These are phyloP conservation scores for Zingel zingel DNA, from an alignment of 2,113 vertebrate species.

Conservation along the genomic window DNA sequence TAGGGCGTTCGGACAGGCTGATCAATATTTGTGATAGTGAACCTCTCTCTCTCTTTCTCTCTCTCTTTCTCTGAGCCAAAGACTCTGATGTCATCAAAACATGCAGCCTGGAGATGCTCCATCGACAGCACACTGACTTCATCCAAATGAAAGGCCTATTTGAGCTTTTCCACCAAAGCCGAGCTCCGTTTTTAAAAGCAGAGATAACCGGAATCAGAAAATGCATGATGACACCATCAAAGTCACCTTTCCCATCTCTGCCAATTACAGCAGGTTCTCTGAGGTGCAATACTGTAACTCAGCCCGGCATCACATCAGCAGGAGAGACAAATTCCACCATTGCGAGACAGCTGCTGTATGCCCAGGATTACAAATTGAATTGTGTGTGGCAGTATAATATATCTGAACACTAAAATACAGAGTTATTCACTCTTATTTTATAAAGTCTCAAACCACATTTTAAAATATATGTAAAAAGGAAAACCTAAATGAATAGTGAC, in stretches of 20 bases:
- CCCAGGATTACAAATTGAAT: conserved; percentile 53
- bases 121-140: conserved; percentile 39
- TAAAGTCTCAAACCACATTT: conserved; percentile 47
- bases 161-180: conserved; percentile 34
- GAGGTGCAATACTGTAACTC: conserved; percentile 59
- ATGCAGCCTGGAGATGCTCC: conserved; percentile 31
- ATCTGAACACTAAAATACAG: conserved; percentile 48
- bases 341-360: conserved; percentile 57
- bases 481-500: conserved; percentile 35
- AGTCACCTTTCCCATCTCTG: conserved; percentile 72
- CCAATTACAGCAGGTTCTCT: conserved; percentile 65
- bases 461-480: conserved; percentile 43
- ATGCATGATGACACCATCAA: conserved; percentile 51
- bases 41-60: conserved; percentile 27
- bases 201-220: conserved; percentile 63
- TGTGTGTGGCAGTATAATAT: conserved; percentile 42
- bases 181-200: conserved; percentile 48
- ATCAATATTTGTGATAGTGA: conserved; percentile 65
- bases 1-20: conserved; percentile 26
- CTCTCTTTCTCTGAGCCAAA: conserved; percentile 10
- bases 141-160: conserved; percentile 31
- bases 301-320: conserved; percentile 56
- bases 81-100: conserved; percentile 57
- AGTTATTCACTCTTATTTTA: conserved; percentile 56
- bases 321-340: conserved; percentile 52